Conservation (phyloP, 92 coral and sea anemone species). For the Palythoa heliodiscus region DNA sequence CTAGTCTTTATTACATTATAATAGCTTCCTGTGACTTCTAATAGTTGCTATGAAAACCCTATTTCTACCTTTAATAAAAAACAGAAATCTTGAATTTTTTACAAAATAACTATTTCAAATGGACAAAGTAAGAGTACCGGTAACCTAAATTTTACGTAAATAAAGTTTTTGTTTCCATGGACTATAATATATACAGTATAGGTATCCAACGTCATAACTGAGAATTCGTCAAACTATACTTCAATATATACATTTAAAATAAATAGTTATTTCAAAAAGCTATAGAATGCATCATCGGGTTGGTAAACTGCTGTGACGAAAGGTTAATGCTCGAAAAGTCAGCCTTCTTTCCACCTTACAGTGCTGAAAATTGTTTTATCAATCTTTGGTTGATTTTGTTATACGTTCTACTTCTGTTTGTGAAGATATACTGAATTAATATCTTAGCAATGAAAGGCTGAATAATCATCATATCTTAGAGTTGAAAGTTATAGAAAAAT, state of each 20-base stretch:
- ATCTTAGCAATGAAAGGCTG: conserved; percentile 3
- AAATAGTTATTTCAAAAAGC: conserved; percentile 18
- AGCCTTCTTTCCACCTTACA: too few species aligned
- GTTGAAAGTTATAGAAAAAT: not conserved
- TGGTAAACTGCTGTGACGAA: not conserved
- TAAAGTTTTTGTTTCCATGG: conserved; percentile 11
- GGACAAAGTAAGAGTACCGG: conserved; percentile 12
- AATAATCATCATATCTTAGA: conserved; percentile 1
- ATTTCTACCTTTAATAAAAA: conserved; percentile 7
- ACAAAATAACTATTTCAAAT: conserved; percentile 8
- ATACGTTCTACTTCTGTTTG: not conserved
- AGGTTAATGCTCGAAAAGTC: not conserved
- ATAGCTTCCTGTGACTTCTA: conserved; percentile 15
- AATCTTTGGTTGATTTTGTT: not conserved
- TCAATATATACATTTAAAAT: conserved; percentile 1
- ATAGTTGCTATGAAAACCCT: conserved; percentile 33
- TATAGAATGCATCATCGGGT: conserved; percentile 16
- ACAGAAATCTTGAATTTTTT: not conserved
- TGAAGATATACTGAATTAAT: not conserved
- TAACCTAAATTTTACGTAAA: conserved; percentile 18
- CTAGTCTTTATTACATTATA: conserved; percentile 3
- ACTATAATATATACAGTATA: conserved; percentile 8
- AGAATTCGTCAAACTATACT: conserved; percentile 7
- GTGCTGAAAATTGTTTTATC: too few species aligned
- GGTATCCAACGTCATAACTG: not conserved